Conservation (phyloP, 2,113 vertebrate species). For the Anguilla rostrata region DNA sequence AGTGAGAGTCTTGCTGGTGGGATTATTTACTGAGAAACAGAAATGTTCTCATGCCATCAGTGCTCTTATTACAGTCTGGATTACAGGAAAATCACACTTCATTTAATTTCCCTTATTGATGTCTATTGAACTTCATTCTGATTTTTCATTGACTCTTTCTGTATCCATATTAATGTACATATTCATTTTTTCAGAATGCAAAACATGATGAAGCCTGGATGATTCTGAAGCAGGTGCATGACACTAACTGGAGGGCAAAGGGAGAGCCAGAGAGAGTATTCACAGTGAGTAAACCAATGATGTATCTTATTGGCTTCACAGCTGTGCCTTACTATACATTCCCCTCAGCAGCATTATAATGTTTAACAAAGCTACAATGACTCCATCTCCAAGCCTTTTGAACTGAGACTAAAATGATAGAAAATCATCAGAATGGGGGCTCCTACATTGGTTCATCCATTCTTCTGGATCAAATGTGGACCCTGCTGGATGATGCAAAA, state of each 20-base stretch:
- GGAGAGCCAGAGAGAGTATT: conserved; percentile 92
- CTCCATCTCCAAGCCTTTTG: background rate
- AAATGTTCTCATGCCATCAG: background rate
- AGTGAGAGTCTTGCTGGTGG: background rate
- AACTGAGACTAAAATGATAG: background rate
- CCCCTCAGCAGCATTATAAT: background rate
- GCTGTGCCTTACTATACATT: background rate
- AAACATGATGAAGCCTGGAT: conserved; percentile 98
- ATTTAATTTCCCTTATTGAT: too few relatives aligned
- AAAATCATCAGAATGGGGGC: background rate
- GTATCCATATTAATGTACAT: background rate
- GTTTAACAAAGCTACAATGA: background rate
- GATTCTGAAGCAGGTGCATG: conserved; percentile 93
- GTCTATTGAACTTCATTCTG: too few relatives aligned
- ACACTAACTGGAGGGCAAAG: conserved; percentile 94
- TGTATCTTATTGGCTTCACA: background rate
- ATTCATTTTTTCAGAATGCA: conserved; percentile 72
- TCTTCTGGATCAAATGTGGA: too few relatives aligned
- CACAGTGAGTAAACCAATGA: conserved; percentile 73
- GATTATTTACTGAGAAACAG: background rate
- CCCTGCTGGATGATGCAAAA: too few relatives aligned
- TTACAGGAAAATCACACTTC: too few relatives aligned
- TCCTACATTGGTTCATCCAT: background rate
- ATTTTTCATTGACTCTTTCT: background rate
- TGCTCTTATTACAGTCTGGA: too few relatives aligned